phyloP scores from a whole-genome alignment of 2,797 vertebrate species.

The Etheostoma nigrum region DNA sequence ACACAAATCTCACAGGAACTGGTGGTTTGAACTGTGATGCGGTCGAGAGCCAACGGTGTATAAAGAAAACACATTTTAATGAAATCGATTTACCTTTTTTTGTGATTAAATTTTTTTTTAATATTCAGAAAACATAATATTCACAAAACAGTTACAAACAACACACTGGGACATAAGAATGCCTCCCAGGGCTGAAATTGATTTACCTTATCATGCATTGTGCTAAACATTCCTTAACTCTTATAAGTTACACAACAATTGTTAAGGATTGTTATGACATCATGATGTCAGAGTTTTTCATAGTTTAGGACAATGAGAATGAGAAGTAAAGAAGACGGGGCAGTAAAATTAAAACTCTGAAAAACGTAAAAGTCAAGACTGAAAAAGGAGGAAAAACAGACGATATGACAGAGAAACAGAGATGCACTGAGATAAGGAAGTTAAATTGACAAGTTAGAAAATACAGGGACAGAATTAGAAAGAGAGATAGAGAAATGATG shows the following conservation, averaged over 20 bases:
- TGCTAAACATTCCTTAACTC: not conserved
- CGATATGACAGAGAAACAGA: conserved; percentile 19
- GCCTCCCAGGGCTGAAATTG: not conserved
- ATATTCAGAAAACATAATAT: too few species aligned
- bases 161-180: too few species aligned
- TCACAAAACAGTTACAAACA: too few species aligned
- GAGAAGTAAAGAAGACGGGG: not conserved
- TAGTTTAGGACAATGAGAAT: conserved; percentile 6
- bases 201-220: not conserved
- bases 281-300: not conserved
- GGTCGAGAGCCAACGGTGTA: too few species aligned
- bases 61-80: not conserved
- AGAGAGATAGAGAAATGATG: conserved; percentile 43
- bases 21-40: too few species aligned
- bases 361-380: conserved; percentile 33
- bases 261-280: conserved; percentile 11
- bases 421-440: conserved; percentile 39
- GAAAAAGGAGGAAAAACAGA: conserved; percentile 53
- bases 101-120: too few species aligned
- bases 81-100: too few species aligned
- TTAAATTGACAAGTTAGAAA: conserved; percentile 47
- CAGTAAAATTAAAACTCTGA: conserved; percentile 10
- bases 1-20: too few species aligned
- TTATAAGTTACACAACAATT: not conserved
- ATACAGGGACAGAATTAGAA: conserved; percentile 44